Conservation (phyloP, 2,888 invertebrate species). For the Himalopsyche anomala region DNA sequence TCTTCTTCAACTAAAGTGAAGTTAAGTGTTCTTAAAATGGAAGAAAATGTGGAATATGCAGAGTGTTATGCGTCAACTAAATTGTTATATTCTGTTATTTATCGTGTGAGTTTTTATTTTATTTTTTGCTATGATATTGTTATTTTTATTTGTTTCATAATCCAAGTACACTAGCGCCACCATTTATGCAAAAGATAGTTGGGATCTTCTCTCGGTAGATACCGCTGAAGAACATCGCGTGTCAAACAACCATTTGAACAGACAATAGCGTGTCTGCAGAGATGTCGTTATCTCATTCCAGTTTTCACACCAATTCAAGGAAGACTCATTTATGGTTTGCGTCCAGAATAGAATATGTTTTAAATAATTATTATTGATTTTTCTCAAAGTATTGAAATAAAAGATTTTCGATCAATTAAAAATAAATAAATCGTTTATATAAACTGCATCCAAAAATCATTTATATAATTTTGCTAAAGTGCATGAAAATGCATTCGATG, state of each 20-base stretch:
- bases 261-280: neutral
- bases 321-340: neutral
- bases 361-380: neutral
- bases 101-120: neutral
- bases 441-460: too few relatives aligned
- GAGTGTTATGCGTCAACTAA: neutral
- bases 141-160: neutral
- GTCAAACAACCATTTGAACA: neutral
- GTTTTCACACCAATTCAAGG: conserved; percentile 3
- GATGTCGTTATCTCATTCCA: conserved; percentile 33
- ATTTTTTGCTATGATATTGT: neutral
- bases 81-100: neutral
- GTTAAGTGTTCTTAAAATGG: conserved; percentile 3
- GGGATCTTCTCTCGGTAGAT: conserved; percentile 23
- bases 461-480: neutral
- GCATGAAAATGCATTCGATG: neutral
- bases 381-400: neutral
- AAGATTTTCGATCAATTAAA: neutral
- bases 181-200: neutral
- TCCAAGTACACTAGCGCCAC: neutral
- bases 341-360: neutral
- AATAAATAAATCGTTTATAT: neutral
- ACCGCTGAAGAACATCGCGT: conserved; percentile 10
- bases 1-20: neutral
- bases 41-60: conserved; percentile 1